phyloP scores from a whole-genome alignment of 37 sponge, comb jelly and placozoan genomes.

The Tethya wilhelma region DNA sequence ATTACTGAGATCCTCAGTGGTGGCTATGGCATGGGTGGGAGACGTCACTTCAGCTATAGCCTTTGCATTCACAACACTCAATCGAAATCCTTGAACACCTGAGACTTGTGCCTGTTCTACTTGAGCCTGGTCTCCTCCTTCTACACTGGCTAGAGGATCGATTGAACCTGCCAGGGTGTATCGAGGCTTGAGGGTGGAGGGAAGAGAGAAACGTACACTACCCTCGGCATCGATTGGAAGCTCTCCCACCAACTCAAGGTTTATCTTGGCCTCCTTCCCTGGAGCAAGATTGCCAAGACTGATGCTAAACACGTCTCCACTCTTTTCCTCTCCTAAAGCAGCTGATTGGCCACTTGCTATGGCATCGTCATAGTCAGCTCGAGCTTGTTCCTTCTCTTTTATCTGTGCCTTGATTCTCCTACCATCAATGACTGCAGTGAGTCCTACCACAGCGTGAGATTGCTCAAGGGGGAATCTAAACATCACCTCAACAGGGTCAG shows the following conservation, averaged over 20 bases:
- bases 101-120: constrained; percentile 15
- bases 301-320: constrained; percentile 79
- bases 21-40: constrained; percentile 57
- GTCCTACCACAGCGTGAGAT: constrained; percentile 69
- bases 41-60: constrained; percentile 47
- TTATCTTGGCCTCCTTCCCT: constrained; percentile 49
- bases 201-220: constrained; percentile 58
- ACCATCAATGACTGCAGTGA: constrained; percentile 69
- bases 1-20: background rate
- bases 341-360: constrained; percentile 76
- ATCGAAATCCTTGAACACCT: constrained; percentile 23
- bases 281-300: constrained; percentile 81
- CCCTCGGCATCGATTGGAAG: constrained; percentile 64
- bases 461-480: constrained; percentile 80
- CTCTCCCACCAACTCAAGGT: constrained; percentile 66
- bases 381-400: constrained; percentile 81
- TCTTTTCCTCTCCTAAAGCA: constrained; percentile 69
- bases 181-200: constrained; percentile 58
- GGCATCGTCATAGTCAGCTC: constrained; percentile 73
- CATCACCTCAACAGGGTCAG: constrained; percentile 63
- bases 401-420: constrained; percentile 64
- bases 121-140: background rate
- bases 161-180: constrained; percentile 45
- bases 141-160: constrained; percentile 1
- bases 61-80: constrained; percentile 7